Base-by-base conservation (phyloP, 2,113 vertebrate species). In the Tragelaphus scriptus region DNA sequence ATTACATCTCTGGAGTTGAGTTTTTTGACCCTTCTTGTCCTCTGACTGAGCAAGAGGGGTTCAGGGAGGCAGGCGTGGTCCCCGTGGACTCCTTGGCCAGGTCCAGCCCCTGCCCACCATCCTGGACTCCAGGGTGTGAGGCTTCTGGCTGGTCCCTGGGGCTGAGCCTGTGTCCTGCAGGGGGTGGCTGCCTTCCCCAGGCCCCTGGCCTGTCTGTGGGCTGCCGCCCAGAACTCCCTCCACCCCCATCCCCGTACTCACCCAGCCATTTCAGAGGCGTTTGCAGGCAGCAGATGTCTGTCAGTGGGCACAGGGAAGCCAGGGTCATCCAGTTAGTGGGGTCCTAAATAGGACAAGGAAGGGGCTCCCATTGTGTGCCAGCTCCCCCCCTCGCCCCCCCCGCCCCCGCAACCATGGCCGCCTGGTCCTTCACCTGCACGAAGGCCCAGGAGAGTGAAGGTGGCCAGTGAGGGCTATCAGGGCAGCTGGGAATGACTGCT, bases 401-500 rank as follows among this genome's bases (percentile, higher is more conserved):
- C 40, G 40, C 44, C 25, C 30, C 30, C 12, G 19, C 21, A 6
- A 40, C 40, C 77, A 47, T 16, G 79, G 47, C 79, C 0, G 1
- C 49, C 61, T 11, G 1, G 3, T 36, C 30, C 9, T 28, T 44
- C 30, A 14, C 47, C 75, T 51, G 47, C 3, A 6, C 25, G 1
- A 6, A 1, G 32, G 59, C 30, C 61, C 3, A 12, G 25, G 87
- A 40, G 10, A 87, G 36, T 25, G 30, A 80, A 26, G 30, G 55
- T 2, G 6, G 84, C 32, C 5, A 6, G 85, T 1, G 0, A 1
- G 25, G 25, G 63, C 40, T 14, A 6, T 25, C 13, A 63, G 55
- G 32, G 30, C 23, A 63, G 81, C 25, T 7, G 17, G 21, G 30
- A 51, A 23, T 63, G 5, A 44, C 28, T 26, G 81, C 47, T 9